Percentiles rank a stretch among this genome's conserved stretches.
Conservation (phyloP, 37 sponge, comb jelly and placozoan genomes). For the Spongilla lacustris region DNA sequence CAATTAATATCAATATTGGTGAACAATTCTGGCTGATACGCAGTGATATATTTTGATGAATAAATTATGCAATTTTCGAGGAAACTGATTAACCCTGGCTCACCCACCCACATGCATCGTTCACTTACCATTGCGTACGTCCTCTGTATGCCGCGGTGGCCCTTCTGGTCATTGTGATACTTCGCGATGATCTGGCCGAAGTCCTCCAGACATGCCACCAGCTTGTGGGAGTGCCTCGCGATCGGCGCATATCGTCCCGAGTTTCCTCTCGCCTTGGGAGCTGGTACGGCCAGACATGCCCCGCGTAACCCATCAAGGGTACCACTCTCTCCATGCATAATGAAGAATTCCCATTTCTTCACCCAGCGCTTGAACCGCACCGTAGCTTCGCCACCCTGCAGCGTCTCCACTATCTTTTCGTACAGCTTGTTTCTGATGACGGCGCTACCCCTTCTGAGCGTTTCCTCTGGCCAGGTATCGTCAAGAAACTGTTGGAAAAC, state of each 20-base stretch:
- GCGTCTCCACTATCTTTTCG: slow-evolving; percentile 27
- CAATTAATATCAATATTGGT: too few relatives aligned
- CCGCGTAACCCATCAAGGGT: slow-evolving; percentile 2
- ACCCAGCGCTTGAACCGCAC: slow-evolving; percentile 43
- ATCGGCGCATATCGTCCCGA: too few relatives aligned
- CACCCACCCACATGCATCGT: background rate
- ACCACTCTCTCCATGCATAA: slow-evolving; percentile 23
- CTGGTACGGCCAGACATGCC: slow-evolving; percentile 23
- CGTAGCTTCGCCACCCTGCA: slow-evolving; percentile 29
- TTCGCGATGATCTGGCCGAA: slow-evolving; percentile 34
- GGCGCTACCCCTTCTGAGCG: slow-evolving; percentile 16
- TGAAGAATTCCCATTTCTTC: slow-evolving; percentile 48
- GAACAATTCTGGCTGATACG: too few relatives aligned
- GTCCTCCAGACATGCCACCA: slow-evolving; percentile 58
- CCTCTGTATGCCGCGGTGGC: slow-evolving; percentile 46
- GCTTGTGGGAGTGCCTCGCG: slow-evolving; percentile 39
- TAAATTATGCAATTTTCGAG: too few relatives aligned
- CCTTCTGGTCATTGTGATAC: slow-evolving; percentile 47
- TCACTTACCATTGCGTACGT: slow-evolving; percentile 45
- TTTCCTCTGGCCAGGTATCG: slow-evolving; percentile 48
- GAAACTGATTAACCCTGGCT: too few relatives aligned
- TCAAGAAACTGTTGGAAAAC: slow-evolving; percentile 29
- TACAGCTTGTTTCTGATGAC: slow-evolving; percentile 46
- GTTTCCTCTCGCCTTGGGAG: background rate
- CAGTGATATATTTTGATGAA: too few relatives aligned